Base-by-base conservation (phyloP, 2,113 vertebrate genomes). In the Phrynosoma blainvillii region DNA sequence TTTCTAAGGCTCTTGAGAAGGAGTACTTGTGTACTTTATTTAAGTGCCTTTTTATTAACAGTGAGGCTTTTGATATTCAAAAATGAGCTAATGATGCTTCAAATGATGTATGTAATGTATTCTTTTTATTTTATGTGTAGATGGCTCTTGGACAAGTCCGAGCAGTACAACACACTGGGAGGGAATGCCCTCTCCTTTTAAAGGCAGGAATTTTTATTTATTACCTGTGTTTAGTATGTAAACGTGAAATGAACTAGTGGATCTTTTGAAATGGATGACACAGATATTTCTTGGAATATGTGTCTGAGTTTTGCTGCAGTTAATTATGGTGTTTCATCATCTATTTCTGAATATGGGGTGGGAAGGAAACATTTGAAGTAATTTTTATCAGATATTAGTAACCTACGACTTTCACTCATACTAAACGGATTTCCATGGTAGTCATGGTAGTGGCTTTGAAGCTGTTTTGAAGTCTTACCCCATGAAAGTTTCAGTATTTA, bases 91-190 rank as follows among this genome's bases (percentile, higher is more conserved):
- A 97, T 96, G 96, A 97, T 97, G 97, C 95, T 97, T 97, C 97
- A 97, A 96, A 96, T 96, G 95, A 96, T 96, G 90, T 97, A 95
- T 97, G 95, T 98, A 97, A 97, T 97, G 96, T 96, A 97, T 97
- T 97, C 96, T 97, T 97, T 97, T 97, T 98, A 97, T 97, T 97
- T 97, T 96, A 97, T 97, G 96, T 96, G 97, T 98, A 97, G 97
- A 97, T 98, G 97, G 96, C 97, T 97, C 96, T 98, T 97, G 97
- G 97, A 97, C 97, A 97, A 97, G 96, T 98, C 96, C 96, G 97
- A 97, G 96, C 96, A 96, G 96, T 97, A 97, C 96, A 97, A 96
- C 97, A 97, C 96, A 97, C 97, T 97, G 96, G 97, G 97, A 98
- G 97, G 97, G 97, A 97, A 97, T 97, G 97, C 96, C 96, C 96